Conservation (phyloP, 2,113 vertebrate genomes). For the Eulacestoma nigropectus region DNA sequence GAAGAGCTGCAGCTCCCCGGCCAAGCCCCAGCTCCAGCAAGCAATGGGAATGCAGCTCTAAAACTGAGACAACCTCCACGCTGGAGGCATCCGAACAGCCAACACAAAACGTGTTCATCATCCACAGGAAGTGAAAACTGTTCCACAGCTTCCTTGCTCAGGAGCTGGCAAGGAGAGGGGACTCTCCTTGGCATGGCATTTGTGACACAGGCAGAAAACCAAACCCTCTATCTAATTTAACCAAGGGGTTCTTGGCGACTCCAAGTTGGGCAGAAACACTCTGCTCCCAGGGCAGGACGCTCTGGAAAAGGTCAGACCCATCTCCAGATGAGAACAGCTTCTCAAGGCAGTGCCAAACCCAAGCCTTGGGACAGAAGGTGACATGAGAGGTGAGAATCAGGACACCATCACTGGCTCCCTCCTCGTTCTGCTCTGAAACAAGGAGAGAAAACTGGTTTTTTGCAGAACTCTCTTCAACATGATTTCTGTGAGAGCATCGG, state of each 20-base stretch:
- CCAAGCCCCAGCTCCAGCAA: neutral
- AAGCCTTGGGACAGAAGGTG: neutral
- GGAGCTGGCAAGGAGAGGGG: neutral
- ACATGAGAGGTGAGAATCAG: rapidly evolving
- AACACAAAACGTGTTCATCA: rapidly evolving
- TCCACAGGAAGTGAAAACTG: rapidly evolving
- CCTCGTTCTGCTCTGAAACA: neutral
- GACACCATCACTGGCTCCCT: rapidly evolving
- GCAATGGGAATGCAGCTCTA: neutral
- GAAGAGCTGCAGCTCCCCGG: neutral
- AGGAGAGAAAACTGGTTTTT: neutral
- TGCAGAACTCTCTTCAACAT: neutral
- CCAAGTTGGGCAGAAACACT: neutral
- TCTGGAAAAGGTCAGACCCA: neutral
- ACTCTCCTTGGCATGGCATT: rapidly evolving
- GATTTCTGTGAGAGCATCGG: neutral
- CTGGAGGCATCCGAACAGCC: neutral
- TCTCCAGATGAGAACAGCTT: neutral
- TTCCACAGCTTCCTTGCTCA: rapidly evolving
- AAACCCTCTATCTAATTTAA: rapidly evolving
- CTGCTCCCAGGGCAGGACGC: neutral
- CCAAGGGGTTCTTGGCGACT: rapidly evolving
- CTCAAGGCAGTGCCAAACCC: neutral
- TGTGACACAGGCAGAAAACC: neutral
- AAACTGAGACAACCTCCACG: neutral